Percentiles rank a stretch among this genome's conserved stretches.
Evolutionary conservation across 2,797 vertebrate species (phyloP).

Genomic region (Pangasius macronema): DNA sequence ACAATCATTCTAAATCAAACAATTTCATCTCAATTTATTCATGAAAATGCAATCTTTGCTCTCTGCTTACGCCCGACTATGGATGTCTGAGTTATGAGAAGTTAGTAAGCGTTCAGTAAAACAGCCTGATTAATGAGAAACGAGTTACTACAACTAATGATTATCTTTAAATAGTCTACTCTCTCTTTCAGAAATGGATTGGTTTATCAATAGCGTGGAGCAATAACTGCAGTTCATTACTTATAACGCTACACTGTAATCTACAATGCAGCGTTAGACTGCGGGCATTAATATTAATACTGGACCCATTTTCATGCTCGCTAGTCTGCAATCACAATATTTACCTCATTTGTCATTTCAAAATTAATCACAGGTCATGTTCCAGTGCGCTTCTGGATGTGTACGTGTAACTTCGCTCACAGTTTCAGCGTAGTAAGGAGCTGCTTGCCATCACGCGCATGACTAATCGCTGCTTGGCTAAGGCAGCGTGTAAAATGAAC

Average conservation of each 20-base stretch:
- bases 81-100: not conserved
- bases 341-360: conserved; percentile 35
- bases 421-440: not conserved
- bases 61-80: not conserved
- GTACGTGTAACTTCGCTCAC: conserved; percentile 1
- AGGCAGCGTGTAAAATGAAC: conserved; percentile 10
- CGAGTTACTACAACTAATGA: not conserved
- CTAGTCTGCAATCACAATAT: conserved; percentile 41
- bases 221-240: conserved; percentile 14
- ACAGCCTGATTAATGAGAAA: not conserved
- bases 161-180: not conserved
- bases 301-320: conserved; percentile 4
- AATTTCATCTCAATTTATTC: not conserved
- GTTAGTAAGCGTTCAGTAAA: not conserved
- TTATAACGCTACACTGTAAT: conserved; percentile 14
- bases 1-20: not conserved
- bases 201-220: conserved; percentile 2
- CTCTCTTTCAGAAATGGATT: not conserved
- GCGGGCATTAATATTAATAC: conserved; percentile 34
- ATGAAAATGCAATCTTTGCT: not conserved
- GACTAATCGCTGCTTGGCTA: conserved; percentile 26
- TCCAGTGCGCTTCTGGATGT: conserved; percentile 9
- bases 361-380: conserved; percentile 29
- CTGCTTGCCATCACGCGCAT: conserved; percentile 13
- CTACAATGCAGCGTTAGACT: conserved; percentile 15